These are phyloP conservation scores for Nudaria mundana DNA, from an alignment of 2,888 invertebrate genomes.

Conservation along the genomic window DNA sequence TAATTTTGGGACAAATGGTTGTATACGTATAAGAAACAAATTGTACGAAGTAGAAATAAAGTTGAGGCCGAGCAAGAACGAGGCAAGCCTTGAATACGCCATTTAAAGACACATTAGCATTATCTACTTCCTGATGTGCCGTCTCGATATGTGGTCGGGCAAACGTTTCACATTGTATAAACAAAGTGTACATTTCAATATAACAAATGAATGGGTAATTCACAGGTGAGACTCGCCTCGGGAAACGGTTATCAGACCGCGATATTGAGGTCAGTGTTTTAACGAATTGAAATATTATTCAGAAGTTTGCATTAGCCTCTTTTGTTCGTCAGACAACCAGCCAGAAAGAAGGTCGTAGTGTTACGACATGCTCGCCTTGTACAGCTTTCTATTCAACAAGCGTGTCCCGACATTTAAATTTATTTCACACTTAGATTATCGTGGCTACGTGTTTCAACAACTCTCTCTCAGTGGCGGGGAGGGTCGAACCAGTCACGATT, in stretches of 20 bases:
- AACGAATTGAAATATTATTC: slow-evolving; percentile 57
- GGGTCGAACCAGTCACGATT: slow-evolving; percentile 70
- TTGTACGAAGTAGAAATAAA: slow-evolving; percentile 55
- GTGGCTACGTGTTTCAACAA: slow-evolving; percentile 54
- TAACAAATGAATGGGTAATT: slow-evolving; percentile 47
- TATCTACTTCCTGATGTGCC: slow-evolving; percentile 70
- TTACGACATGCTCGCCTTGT: slow-evolving; percentile 78
- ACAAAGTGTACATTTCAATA: slow-evolving; percentile 41
- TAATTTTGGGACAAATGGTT: slow-evolving; percentile 30
- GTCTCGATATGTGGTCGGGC: slow-evolving; percentile 56
- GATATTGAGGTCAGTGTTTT: slow-evolving; percentile 66
- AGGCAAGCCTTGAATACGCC: slow-evolving; percentile 74
- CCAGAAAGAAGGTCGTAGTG: slow-evolving; percentile 74
- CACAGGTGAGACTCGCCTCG: slow-evolving; percentile 53
- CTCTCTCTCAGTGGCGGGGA: slow-evolving; percentile 74
- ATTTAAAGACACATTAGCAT: slow-evolving; percentile 77
- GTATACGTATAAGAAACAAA: slow-evolving; percentile 66
- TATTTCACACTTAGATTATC: slow-evolving; percentile 74
- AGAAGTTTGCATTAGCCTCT: slow-evolving; percentile 66
- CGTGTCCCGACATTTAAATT: slow-evolving; percentile 78
- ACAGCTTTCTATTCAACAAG: slow-evolving; percentile 76
- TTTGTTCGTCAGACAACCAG: slow-evolving; percentile 62
- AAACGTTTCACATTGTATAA: slow-evolving; percentile 39
- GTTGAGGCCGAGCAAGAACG: slow-evolving; percentile 68
- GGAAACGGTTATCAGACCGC: slow-evolving; percentile 64